Evolutionary conservation across 2,113 vertebrate species (phyloP).

Genomic region (Pedetes capensis): DNA sequence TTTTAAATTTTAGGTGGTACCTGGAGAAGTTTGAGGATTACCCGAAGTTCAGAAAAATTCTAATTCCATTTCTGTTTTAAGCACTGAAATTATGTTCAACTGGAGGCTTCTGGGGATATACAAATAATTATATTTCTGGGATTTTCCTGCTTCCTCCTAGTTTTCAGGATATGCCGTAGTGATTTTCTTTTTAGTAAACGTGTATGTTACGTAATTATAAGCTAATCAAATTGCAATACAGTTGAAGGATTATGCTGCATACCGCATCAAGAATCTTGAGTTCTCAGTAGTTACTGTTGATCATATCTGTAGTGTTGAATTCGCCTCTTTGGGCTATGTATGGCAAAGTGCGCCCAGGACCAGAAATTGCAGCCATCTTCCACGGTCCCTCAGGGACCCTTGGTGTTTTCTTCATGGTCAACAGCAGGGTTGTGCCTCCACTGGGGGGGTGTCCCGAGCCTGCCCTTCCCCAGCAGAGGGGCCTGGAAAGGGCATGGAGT

Average conservation of each 20-base stretch:
- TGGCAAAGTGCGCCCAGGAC: neutral
- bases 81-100: neutral
- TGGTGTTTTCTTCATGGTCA: too few species aligned
- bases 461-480: too few species aligned
- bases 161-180: neutral
- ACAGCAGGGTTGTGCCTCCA: too few species aligned
- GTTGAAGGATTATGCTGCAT: fast-evolving
- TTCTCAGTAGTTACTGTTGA: neutral
- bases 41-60: conserved; percentile 90
- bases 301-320: fast-evolving
- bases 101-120: neutral
- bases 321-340: neutral
- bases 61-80: conserved; percentile 93
- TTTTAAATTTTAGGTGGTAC: conserved; percentile 93
- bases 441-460: too few species aligned
- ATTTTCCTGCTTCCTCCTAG: neutral
- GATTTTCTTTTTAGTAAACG: neutral
- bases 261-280: fast-evolving
- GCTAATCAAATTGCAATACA: too few species aligned
- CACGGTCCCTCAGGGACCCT: neutral
- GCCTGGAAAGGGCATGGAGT: too few species aligned
- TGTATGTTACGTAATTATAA: neutral
- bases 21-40: conserved; percentile 95
- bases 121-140: neutral
- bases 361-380: neutral